These are phyloP conservation scores for Dasyornis broadbenti DNA, from an alignment of 2,113 vertebrate genomes.

Conservation along the genomic window DNA sequence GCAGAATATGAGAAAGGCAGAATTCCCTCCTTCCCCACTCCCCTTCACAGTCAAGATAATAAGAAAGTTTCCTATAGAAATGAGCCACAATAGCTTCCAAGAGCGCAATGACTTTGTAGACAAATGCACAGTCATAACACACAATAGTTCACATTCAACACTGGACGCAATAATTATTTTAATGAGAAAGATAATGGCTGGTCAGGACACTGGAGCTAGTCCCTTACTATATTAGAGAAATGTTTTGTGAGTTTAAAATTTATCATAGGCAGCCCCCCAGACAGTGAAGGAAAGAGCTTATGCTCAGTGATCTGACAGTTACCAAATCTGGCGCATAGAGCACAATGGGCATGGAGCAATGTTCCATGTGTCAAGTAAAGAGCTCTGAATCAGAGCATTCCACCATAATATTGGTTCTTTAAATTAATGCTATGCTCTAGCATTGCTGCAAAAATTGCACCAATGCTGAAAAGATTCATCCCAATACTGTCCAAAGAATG, in stretches of 20 bases:
- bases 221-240: conserved; percentile 33
- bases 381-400: background rate
- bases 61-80: conserved; percentile 50
- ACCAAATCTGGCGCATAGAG: background rate
- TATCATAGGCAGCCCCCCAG: background rate
- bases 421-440: background rate
- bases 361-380: background rate
- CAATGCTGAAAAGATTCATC: background rate
- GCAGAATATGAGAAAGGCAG: conserved; percentile 16
- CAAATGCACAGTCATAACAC: conserved; percentile 37
- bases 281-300: background rate
- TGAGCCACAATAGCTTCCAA: conserved; percentile 44
- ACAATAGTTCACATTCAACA: conserved; percentile 47
- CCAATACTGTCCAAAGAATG: background rate
- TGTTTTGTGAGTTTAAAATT: conserved; percentile 16
- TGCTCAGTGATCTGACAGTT: background rate
- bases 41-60: conserved; percentile 33
- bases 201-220: conserved; percentile 2
- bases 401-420: background rate
- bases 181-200: conserved; percentile 56
- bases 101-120: conserved; percentile 50
- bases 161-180: conserved; percentile 42
- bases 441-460: background rate
- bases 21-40: conserved; percentile 44
- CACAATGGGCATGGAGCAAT: background rate